These are phyloP conservation scores for Gerris lacustris DNA, from an alignment of 2,888 invertebrate genomes.

Conservation along the genomic window DNA sequence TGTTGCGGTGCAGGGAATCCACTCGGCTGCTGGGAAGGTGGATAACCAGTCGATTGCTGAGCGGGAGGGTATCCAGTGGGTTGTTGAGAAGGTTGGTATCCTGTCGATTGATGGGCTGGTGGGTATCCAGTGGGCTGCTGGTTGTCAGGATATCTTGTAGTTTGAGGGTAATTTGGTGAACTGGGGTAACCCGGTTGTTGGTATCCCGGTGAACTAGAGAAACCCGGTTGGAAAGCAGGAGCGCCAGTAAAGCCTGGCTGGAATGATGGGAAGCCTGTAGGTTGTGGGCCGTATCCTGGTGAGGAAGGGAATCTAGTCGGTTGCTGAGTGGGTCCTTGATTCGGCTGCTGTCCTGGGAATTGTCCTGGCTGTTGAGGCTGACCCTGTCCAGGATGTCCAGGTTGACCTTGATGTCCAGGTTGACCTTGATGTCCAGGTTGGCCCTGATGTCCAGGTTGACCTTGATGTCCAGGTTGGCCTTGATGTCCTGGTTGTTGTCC, in stretches of 20 bases:
- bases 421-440: background rate
- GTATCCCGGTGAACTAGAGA: background rate
- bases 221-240: background rate
- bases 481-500: background rate
- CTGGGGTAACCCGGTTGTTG: background rate
- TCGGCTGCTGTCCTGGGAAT: background rate
- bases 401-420: background rate
- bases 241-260: background rate
- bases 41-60: background rate
- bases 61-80: background rate
- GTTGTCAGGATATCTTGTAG: conserved; percentile 2
- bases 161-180: conserved; percentile 2
- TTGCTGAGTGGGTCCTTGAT: background rate
- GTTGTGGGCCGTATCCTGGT: background rate
- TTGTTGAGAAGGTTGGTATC: background rate
- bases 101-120: background rate
- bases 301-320: background rate
- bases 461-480: background rate
- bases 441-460: no score
- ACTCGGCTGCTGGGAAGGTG: background rate
- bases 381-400: background rate
- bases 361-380: background rate
- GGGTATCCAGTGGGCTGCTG: background rate
- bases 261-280: background rate
- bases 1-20: background rate